Conservation (phyloP, 2,888 invertebrate genomes). For the Trissoscelio sp. region DNA sequence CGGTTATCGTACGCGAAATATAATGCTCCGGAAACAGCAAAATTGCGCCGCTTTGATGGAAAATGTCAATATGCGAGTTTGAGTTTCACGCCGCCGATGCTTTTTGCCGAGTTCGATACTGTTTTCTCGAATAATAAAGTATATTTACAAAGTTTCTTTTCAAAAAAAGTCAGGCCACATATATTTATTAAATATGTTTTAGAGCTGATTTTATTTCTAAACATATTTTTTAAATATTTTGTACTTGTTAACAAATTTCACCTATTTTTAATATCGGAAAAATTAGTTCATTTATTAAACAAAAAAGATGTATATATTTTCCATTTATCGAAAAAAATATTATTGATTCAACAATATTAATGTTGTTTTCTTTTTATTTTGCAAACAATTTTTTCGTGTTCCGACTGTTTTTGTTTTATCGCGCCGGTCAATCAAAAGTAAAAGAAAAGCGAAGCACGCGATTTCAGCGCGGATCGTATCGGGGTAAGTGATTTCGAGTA, state of each 20-base stretch:
- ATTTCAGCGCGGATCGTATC: constrained; percentile 53
- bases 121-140: constrained; percentile 35
- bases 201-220: too few species aligned
- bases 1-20: constrained; percentile 45
- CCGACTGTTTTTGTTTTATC: constrained; percentile 41
- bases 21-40: constrained; percentile 32
- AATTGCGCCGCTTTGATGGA: constrained; percentile 43
- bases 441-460: constrained; percentile 42
- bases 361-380: constrained; percentile 10
- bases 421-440: constrained; percentile 39
- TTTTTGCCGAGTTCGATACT: constrained; percentile 20
- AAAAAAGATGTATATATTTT: too few species aligned
- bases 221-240: too few species aligned
- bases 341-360: too few species aligned
- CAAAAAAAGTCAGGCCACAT: too few species aligned
- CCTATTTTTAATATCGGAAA: too few species aligned
- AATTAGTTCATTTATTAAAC: too few species aligned
- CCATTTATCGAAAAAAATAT: too few species aligned
- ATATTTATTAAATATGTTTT: too few species aligned
- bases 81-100: constrained; percentile 3
- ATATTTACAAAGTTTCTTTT: constrained; percentile 20
- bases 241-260: too few species aligned
- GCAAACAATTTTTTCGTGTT: constrained; percentile 18
- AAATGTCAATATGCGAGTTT: constrained; percentile 44
- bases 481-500: constrained; percentile 42